phyloP scores from a whole-genome alignment of 2,888 invertebrate species.

The Slavum lentiscoides region DNA sequence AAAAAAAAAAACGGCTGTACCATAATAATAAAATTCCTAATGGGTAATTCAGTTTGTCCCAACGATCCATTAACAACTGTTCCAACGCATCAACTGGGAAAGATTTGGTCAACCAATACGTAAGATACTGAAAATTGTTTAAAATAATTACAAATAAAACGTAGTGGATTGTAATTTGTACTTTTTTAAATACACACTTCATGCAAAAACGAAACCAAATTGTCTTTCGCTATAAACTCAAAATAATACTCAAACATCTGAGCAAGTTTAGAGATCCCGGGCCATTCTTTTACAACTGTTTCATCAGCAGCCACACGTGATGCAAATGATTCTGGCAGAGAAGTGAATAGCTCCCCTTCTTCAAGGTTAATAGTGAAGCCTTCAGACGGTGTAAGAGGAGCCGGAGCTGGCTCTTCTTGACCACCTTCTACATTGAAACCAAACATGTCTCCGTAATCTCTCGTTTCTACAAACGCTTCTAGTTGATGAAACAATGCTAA shows the following conservation, averaged over 20 bases:
- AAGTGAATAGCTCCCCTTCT: slow-evolving; percentile 44
- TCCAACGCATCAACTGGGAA: slow-evolving; percentile 64
- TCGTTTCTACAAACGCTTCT: slow-evolving; percentile 52
- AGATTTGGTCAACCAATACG: slow-evolving; percentile 62
- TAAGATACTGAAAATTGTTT: slow-evolving; percentile 54
- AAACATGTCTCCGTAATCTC: slow-evolving; percentile 44
- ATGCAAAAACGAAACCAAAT: slow-evolving; percentile 46
- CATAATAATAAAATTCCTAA: slow-evolving; percentile 56
- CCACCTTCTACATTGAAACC: slow-evolving; percentile 48
- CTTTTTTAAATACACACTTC: slow-evolving; percentile 29
- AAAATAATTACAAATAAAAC: background rate
- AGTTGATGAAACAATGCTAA: slow-evolving; percentile 54
- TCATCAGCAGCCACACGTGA: slow-evolving; percentile 8
- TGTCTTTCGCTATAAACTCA: slow-evolving; percentile 22
- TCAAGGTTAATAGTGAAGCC: slow-evolving; percentile 39
- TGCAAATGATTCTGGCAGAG: slow-evolving; percentile 27
- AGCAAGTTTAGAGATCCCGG: slow-evolving; percentile 35
- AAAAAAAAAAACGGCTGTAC: slow-evolving; percentile 32
- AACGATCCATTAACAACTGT: slow-evolving; percentile 64
- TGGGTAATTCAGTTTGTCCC: slow-evolving; percentile 56
- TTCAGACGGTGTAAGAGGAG: slow-evolving; percentile 24
- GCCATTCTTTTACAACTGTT: slow-evolving; percentile 47
- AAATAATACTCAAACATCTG: slow-evolving; percentile 47
- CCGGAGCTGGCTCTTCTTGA: slow-evolving; percentile 17
- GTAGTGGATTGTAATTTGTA: background rate